phyloP scores from a whole-genome alignment of 1,140 invertebrate genomes.

The Melitaea cinxia region DNA sequence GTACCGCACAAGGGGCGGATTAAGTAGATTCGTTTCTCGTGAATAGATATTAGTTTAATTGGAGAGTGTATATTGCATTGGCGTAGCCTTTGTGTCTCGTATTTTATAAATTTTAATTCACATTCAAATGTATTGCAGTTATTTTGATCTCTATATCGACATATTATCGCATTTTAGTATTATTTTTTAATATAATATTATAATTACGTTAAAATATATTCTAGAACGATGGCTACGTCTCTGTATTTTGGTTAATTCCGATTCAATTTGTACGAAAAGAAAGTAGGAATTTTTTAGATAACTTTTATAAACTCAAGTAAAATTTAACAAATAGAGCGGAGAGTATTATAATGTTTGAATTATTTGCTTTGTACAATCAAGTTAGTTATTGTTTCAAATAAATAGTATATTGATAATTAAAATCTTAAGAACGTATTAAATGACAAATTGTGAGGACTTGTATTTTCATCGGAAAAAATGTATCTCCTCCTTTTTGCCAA shows the following conservation, averaged over 20 bases:
- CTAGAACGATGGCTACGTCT: background rate
- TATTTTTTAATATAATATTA: no score
- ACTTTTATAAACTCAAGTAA: background rate
- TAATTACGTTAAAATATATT: no score
- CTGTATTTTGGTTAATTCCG: background rate
- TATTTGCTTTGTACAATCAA: no score
- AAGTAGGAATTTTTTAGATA: background rate
- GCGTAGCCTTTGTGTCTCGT: background rate
- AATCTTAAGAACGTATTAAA: background rate
- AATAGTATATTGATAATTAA: background rate
- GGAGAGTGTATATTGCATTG: background rate
- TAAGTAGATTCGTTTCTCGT: constrained; percentile 75
- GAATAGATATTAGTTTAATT: background rate
- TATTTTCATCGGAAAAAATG: constrained; percentile 78
- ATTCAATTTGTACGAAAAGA: background rate
- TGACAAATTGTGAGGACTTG: constrained; percentile 76
- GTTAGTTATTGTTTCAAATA: no score
- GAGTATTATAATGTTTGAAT: no score
- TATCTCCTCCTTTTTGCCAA: constrained; percentile 74
- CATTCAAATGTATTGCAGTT: no score
- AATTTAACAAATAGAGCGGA: no score
- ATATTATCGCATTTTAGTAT: background rate
- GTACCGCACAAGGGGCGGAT: constrained; percentile 88
- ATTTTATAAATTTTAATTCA: background rate
- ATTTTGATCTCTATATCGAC: background rate